A percentile compares a stretch with the other conserved stretches of the same genome.
Conservation (phyloP, 2,888 invertebrate genomes). For the Bombylius major region DNA sequence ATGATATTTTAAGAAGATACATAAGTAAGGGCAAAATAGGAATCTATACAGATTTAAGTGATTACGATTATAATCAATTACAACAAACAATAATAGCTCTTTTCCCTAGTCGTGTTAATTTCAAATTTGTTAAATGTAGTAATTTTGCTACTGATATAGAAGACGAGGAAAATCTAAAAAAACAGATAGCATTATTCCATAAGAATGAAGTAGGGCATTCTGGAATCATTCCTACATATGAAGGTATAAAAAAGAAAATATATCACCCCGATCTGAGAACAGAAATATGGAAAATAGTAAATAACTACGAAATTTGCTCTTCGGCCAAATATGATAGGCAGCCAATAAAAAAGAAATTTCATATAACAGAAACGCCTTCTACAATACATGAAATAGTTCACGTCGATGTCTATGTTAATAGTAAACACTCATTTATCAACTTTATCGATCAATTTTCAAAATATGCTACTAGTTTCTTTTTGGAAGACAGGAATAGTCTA, state of each 20-base stretch:
- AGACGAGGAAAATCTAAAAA: constrained; percentile 8
- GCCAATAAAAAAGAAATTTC: constrained; percentile 12
- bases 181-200: constrained; percentile 10
- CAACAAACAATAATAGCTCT: too few relatives aligned
- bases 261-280: constrained; percentile 13
- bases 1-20: neutral
- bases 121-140: constrained; percentile 10
- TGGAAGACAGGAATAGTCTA: too few relatives aligned
- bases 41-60: constrained; percentile 6
- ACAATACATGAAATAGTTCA: too few relatives aligned
- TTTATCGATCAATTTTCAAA: too few relatives aligned
- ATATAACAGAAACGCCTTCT: constrained; percentile 4
- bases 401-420: too few relatives aligned
- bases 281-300: too few relatives aligned
- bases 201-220: constrained; percentile 12
- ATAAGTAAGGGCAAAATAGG: neutral
- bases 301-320: constrained; percentile 10
- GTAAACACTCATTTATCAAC: too few relatives aligned
- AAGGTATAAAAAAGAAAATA: constrained; percentile 10
- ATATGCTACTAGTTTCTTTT: too few relatives aligned
- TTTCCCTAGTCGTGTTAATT: neutral
- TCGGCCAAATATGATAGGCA: constrained; percentile 12
- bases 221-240: constrained; percentile 10
- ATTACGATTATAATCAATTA: constrained; percentile 4
- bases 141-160: constrained; percentile 10